Conservation (phyloP, 2,797 vertebrate genomes). For the Helarctos malayanus region DNA sequence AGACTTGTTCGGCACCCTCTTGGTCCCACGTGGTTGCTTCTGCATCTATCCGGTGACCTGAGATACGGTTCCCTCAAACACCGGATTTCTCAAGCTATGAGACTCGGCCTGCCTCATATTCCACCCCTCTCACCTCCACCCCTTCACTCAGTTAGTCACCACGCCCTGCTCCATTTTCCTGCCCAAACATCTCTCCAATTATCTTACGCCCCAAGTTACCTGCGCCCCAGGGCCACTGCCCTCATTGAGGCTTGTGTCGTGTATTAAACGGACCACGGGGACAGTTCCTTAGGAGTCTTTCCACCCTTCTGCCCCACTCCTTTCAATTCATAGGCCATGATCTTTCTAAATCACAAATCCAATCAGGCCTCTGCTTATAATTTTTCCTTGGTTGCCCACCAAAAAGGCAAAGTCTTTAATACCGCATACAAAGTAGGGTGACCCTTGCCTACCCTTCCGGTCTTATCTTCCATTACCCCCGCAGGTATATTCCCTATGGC, state of each 20-base stretch:
- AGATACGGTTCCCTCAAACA: background rate
- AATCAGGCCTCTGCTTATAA: background rate
- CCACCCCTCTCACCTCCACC: background rate
- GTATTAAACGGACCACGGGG: background rate
- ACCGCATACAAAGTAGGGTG: background rate
- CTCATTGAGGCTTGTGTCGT: background rate
- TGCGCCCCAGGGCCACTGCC: background rate
- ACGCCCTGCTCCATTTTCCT: background rate
- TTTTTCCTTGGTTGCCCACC: background rate
- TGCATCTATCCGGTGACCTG: background rate
- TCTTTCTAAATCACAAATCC: background rate
- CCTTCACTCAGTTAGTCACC: background rate
- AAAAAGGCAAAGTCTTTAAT: background rate
- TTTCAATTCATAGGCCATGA: background rate
- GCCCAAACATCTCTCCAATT: background rate
- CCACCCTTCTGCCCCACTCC: background rate
- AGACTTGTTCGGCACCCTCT: background rate
- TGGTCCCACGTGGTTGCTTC: background rate
- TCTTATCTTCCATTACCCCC: no score
- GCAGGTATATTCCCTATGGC: fast-evolving
- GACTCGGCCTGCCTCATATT: background rate
- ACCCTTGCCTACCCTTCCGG: background rate
- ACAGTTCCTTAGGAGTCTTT: background rate
- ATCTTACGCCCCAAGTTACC: background rate
- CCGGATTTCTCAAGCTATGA: background rate